These are phyloP conservation scores for Hafferia zeledoni DNA, from an alignment of 2,797 vertebrate species.

Conservation along the genomic window DNA sequence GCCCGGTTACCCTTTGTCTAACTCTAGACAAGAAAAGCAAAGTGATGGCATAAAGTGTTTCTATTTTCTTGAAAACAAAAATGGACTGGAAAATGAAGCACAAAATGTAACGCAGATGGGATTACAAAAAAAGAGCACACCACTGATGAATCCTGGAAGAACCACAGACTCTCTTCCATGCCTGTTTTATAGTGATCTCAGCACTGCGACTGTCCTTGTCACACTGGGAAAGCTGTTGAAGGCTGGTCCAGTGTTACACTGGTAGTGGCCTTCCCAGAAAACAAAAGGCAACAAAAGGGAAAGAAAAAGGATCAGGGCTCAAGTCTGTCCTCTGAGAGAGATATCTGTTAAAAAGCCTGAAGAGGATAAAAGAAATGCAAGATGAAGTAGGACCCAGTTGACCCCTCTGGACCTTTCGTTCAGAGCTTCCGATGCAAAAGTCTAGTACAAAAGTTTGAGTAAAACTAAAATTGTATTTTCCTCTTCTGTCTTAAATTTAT, in stretches of 20 bases:
- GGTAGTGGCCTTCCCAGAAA: neutral
- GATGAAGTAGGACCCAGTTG: neutral
- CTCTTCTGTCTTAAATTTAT: neutral
- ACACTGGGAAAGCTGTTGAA: neutral
- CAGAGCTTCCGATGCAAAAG: neutral
- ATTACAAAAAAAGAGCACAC: neutral
- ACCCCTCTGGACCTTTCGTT: neutral
- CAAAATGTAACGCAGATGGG: conserved; percentile 24
- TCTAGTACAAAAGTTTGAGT: neutral
- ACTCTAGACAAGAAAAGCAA: neutral
- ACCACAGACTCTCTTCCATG: neutral
- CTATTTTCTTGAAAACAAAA: conserved; percentile 13
- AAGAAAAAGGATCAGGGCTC: neutral
- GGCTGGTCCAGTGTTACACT: neutral
- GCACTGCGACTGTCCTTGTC: neutral
- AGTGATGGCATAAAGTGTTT: neutral
- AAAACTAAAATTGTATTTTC: neutral
- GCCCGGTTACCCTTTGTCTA: neutral
- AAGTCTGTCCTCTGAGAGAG: neutral
- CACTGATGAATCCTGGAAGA: neutral
- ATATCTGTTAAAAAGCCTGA: neutral
- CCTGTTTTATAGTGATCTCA: neutral
- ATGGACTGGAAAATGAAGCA: neutral
- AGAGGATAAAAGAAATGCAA: neutral
- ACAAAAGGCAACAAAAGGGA: neutral